Evolutionary conservation across 2,888 invertebrate species (phyloP).

Genomic region (Lithophane socia): DNA sequence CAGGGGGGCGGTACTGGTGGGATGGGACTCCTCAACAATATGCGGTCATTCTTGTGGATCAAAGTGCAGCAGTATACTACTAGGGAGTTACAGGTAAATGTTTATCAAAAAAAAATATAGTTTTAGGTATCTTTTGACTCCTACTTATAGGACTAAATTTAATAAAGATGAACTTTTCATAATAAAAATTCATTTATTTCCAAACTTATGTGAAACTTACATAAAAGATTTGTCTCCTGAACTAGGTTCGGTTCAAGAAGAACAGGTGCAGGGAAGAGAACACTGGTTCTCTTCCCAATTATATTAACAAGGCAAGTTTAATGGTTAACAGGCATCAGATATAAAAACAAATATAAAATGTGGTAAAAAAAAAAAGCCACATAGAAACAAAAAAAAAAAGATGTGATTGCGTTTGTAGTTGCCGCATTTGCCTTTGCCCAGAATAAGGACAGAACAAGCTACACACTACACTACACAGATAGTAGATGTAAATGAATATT

Average conservation of each 20-base stretch:
- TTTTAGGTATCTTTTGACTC: not conserved
- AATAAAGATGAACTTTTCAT: no score
- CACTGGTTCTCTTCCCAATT: not conserved
- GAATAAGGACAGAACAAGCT: not conserved
- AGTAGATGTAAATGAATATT: not conserved
- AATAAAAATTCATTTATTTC: not conserved
- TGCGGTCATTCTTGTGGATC: constrained; percentile 98
- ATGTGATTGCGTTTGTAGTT: not conserved
- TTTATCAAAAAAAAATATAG: not conserved
- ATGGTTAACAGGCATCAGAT: not conserved
- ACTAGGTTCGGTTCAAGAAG: not conserved
- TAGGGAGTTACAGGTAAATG: constrained; percentile 94
- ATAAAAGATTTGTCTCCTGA: not conserved
- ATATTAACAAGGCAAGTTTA: not conserved
- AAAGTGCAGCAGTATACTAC: constrained; percentile 98
- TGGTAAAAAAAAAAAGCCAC: not conserved
- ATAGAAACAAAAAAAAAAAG: not conserved
- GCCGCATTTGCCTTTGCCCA: not conserved
- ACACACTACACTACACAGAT: not conserved
- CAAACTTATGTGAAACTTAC: not conserved
- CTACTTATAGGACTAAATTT: not conserved
- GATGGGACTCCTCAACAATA: constrained; percentile 98
- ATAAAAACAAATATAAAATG: not conserved
- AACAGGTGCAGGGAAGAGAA: no score
- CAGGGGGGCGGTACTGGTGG: constrained; percentile 98